A percentile compares a stretch with the other conserved stretches of the same genome.
These are phyloP conservation scores for Morone chrysops DNA, from an alignment of 2,113 vertebrate species.

Conservation along the genomic window DNA sequence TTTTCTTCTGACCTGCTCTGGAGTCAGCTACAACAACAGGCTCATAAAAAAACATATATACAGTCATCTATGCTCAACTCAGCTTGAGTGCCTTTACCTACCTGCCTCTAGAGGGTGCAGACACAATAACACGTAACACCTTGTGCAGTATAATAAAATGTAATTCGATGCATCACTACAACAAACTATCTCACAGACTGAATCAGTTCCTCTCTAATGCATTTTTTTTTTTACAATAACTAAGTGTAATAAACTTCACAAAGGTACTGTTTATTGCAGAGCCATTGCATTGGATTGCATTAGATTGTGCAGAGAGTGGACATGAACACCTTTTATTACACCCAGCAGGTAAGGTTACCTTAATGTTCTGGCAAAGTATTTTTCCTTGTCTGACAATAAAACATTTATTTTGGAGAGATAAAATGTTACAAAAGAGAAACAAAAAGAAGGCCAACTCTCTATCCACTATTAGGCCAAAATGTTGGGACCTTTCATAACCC, in stretches of 20 bases:
- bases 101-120: not conserved
- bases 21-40: not conserved
- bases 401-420: conserved; percentile 10
- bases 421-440: not conserved
- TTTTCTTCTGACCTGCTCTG: not conserved
- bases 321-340: not conserved
- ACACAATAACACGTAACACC: conserved; percentile 5
- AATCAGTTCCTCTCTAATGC: not conserved
- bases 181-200: not conserved
- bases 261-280: not conserved
- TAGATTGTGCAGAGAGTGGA: not conserved
- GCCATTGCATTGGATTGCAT: not conserved
- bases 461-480: conserved; percentile 27
- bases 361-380: conserved; percentile 1
- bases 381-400: conserved; percentile 19
- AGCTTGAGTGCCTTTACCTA: not conserved
- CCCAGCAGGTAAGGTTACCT: not conserved
- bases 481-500: conserved; percentile 40
- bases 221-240: not conserved
- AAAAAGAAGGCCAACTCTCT: not conserved
- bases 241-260: not conserved
- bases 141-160: conserved; percentile 5
- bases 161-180: not conserved
- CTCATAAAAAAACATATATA: not conserved
- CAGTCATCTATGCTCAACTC: not conserved